phyloP scores from a whole-genome alignment of 2,888 invertebrate genomes.

The Ochropacha duplaris region DNA sequence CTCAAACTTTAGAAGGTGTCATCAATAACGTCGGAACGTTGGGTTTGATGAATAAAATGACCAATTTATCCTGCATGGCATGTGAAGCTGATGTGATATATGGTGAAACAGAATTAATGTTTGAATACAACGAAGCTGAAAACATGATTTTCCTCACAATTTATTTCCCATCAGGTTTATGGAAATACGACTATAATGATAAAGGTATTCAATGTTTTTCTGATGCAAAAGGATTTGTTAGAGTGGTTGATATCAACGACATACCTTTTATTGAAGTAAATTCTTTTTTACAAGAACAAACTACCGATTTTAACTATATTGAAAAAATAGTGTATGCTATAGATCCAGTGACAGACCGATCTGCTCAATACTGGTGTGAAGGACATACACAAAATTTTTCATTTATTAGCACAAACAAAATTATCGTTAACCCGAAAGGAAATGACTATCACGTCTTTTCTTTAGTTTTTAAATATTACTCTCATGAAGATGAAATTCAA shows the following conservation, averaged over 20 bases:
- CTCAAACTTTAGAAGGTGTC: slow-evolving; percentile 34
- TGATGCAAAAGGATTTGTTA: slow-evolving; percentile 79
- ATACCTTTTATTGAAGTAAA: slow-evolving; percentile 41
- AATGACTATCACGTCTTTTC: slow-evolving; percentile 66
- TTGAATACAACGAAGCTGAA: slow-evolving; percentile 55
- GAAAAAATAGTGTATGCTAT: slow-evolving; percentile 78
- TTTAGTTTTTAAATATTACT: slow-evolving; percentile 49
- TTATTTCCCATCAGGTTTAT: slow-evolving; percentile 81
- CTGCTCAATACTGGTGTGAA: slow-evolving; percentile 87
- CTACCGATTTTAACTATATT: slow-evolving; percentile 20
- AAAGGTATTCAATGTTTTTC: slow-evolving; percentile 84
- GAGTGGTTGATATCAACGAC: slow-evolving; percentile 67
- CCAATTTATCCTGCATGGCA: slow-evolving; percentile 61
- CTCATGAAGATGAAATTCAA: slow-evolving; percentile 36
- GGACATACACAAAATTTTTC: slow-evolving; percentile 80
- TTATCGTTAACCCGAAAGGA: slow-evolving; percentile 75
- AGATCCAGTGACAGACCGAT: slow-evolving; percentile 73
- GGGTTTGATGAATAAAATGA: slow-evolving; percentile 39
- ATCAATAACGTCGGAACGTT: slow-evolving; percentile 60
- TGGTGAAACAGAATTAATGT: slow-evolving; percentile 54
- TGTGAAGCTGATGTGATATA: slow-evolving; percentile 59
- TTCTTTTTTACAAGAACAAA: slow-evolving; percentile 8
- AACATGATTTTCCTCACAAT: slow-evolving; percentile 74
- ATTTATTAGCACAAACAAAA: slow-evolving; percentile 71
- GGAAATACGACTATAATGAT: slow-evolving; percentile 69